Base-by-base conservation (phyloP, 2,113 vertebrate species). In the Caretta caretta region DNA sequence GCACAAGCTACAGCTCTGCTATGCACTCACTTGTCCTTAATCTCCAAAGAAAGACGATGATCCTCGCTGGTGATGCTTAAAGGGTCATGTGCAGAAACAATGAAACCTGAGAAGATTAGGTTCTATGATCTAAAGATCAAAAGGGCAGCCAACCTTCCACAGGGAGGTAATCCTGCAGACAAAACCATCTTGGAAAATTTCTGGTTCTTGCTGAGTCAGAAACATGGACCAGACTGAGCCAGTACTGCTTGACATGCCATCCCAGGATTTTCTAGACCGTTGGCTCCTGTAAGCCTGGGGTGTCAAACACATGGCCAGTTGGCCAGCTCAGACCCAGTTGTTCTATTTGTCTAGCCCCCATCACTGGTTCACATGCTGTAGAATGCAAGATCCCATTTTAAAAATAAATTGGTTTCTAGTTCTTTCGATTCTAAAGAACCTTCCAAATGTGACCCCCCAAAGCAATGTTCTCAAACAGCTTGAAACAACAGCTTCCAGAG, bases 181-280 rank as follows among this genome's bases (percentile, higher is more conserved):
- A 65, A n/a, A 56, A 27, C 22, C 3, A 79, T 79, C 46, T 17
- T 86, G 46, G 25, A 93, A 84, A 31, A 51, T 59, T 11, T 19
- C 16, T 86, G 65, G 19, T 42, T 82, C 19, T n/a, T 78, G 29
- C 38, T 38, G 20, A 51, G 27, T 1, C 1, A 95, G 38, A 56
- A 25, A 42, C 54, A 20, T 0, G 1, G 84, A 24, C 12, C 46
- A 50, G n/a, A 90, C 1, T 8, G 19, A 20, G 51, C 0, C 0
- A 0, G 0, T 50, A 72, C 14, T 13, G 2, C 0, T 27, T 62
- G 19, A 65, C 89, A 75, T 57, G 76, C 8, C n/a, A 31, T 8
- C 78, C 51, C 62, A 93, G 42, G 75, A 46, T 10, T 16, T 81
- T 80, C 29, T 16, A 22, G 2, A 27, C 80, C 35, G 19, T 76